These are phyloP conservation scores for Ctenoplectra terminalis DNA, from an alignment of 1,140 invertebrate genomes.

Conservation along the genomic window DNA sequence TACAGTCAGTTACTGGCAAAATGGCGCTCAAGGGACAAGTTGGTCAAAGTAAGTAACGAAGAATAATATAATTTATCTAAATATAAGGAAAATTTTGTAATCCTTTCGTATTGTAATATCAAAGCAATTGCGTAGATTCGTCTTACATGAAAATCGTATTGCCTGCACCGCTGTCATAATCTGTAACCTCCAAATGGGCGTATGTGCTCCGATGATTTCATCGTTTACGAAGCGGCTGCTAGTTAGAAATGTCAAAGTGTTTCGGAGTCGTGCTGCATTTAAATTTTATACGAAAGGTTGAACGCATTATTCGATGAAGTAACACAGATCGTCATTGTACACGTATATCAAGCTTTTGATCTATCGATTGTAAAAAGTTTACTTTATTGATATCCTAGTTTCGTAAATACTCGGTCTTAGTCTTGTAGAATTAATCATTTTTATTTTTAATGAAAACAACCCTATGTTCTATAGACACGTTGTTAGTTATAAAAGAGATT, in stretches of 20 bases:
- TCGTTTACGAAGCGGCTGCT: constrained; percentile 58
- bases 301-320: not conserved
- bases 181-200: constrained; percentile 73
- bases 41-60: constrained; percentile 84
- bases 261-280: not conserved
- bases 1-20: constrained; percentile 77
- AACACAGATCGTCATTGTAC: not conserved
- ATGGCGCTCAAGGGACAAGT: constrained; percentile 86
- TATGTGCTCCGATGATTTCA: constrained; percentile 69
- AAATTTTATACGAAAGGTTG: not conserved
- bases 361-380: not conserved
- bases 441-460: not conserved
- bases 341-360: not conserved
- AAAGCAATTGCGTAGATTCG: not conserved
- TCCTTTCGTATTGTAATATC: not conserved
- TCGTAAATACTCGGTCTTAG: not conserved
- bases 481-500: not conserved
- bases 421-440: not conserved
- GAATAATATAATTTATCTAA: constrained; percentile 73
- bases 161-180: constrained; percentile 10
- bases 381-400: constrained; percentile 6
- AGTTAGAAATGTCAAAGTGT: constrained; percentile 56
- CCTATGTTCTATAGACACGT: no score
- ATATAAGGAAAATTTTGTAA: constrained; percentile 19
- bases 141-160: not conserved